These are phyloP conservation scores for Loriculus beryllinus DNA, from an alignment of 2,797 vertebrate species.

Conservation along the genomic window DNA sequence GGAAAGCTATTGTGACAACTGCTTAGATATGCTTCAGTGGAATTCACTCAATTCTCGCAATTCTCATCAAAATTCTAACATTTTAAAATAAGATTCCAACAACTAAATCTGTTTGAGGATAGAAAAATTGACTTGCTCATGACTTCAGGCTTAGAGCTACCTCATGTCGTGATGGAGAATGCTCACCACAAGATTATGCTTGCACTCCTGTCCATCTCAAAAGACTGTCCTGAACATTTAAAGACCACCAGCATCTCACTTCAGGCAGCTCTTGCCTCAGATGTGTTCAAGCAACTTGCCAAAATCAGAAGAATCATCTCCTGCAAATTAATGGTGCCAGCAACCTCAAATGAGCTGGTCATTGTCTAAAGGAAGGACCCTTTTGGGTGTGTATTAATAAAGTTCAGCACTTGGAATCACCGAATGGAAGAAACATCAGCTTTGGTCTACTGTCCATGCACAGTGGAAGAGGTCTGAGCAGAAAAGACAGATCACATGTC, in stretches of 20 bases:
- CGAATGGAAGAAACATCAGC: neutral
- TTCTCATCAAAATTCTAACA: neutral
- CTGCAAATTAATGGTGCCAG: neutral
- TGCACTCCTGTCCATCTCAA: neutral
- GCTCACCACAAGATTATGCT: neutral
- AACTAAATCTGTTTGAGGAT: neutral
- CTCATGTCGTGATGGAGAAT: neutral
- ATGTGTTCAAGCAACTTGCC: neutral
- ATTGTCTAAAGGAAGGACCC: neutral
- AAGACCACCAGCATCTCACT: neutral
- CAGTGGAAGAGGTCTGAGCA: slow-evolving; percentile 75
- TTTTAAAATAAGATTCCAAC: neutral
- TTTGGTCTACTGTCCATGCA: neutral
- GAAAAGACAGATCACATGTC: slow-evolving; percentile 73
- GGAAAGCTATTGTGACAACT: neutral
- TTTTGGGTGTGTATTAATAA: neutral
- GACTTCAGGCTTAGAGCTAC: neutral
- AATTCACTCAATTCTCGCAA: neutral
- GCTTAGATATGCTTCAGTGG: neutral
- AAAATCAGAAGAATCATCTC: neutral
- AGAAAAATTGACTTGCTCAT: neutral
- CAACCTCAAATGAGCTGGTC: neutral
- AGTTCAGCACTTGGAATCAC: neutral
- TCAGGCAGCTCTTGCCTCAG: neutral
- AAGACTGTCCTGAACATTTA: neutral